Percentiles rank a stretch among this genome's conserved stretches.
phyloP scores from a whole-genome alignment of 2,888 invertebrate species.

The Drosophila meridionalis region DNA sequence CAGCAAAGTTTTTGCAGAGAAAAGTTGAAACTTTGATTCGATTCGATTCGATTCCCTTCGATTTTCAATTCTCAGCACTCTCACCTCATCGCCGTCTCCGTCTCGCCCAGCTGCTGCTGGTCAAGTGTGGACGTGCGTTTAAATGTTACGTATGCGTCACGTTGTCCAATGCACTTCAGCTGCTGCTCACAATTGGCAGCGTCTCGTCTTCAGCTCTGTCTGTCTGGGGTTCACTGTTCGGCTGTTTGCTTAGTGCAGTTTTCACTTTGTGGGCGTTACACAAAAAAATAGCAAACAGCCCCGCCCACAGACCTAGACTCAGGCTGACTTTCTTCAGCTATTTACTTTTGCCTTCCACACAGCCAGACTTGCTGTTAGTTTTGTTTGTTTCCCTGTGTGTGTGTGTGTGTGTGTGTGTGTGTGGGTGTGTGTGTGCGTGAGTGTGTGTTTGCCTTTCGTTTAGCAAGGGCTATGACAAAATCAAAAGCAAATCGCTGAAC shows the following conservation, averaged over 20 bases:
- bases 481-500: slow-evolving; percentile 68
- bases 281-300: slow-evolving; percentile 39
- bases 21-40: slow-evolving; percentile 49
- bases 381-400: slow-evolving; percentile 45
- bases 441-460: slow-evolving; percentile 73
- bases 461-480: slow-evolving; percentile 66
- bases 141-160: slow-evolving; percentile 77
- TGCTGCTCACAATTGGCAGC: slow-evolving; percentile 57
- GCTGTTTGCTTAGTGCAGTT: slow-evolving; percentile 67
- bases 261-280: slow-evolving; percentile 52
- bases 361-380: slow-evolving; percentile 55
- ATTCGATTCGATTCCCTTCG: slow-evolving; percentile 60
- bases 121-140: slow-evolving; percentile 73
- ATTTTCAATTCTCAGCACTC: slow-evolving; percentile 48
- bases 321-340: slow-evolving; percentile 36
- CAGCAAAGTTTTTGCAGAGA: slow-evolving; percentile 44
- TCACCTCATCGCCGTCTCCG: neutral
- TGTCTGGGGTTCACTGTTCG: slow-evolving; percentile 32
- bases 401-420: slow-evolving; percentile 17
- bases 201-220: slow-evolving; percentile 31
- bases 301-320: slow-evolving; percentile 8
- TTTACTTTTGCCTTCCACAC: slow-evolving; percentile 62
- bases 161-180: slow-evolving; percentile 65
- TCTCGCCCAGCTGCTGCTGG: slow-evolving; percentile 42
- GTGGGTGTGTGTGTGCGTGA: slow-evolving; percentile 18